A percentile compares a stretch with the other conserved stretches of the same genome.
Conservation (phyloP, 2,113 vertebrate species). For the Choloepus hoffmanni region DNA sequence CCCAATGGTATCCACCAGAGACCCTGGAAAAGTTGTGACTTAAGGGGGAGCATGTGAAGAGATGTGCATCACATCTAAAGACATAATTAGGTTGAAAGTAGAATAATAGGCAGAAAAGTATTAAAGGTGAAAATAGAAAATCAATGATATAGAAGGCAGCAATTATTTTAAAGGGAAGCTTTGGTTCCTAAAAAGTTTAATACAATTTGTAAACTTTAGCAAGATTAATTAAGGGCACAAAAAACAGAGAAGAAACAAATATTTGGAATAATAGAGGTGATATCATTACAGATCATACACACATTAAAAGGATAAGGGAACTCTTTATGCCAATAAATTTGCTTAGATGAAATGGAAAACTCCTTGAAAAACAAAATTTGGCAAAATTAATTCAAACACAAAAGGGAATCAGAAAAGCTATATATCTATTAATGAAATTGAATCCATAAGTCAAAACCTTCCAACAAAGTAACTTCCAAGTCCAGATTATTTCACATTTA, state of each 20-base stretch:
- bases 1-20: not conserved
- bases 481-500: not conserved
- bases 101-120: not conserved
- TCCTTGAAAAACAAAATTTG: not conserved
- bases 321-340: not conserved
- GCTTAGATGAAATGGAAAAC: not conserved
- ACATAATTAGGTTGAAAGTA: not conserved
- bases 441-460: not conserved
- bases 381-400: not conserved
- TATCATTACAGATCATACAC: not conserved
- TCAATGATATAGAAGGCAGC: not conserved
- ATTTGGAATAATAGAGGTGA: not conserved
- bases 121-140: not conserved
- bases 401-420: not conserved
- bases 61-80: not conserved
- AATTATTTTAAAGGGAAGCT: not conserved
- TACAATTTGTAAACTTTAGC: not conserved
- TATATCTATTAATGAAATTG: not conserved
- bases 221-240: not conserved
- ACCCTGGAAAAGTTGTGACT: not conserved
- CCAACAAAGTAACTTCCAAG: not conserved
- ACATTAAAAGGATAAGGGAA: not conserved
- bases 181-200: not conserved
- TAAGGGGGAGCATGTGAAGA: not conserved
- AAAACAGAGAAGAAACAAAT: not conserved